A percentile compares a stretch with the other conserved stretches of the same genome.
These are phyloP conservation scores for Dipodomys merriami DNA, from an alignment of 2,113 vertebrate genomes.

Conservation along the genomic window DNA sequence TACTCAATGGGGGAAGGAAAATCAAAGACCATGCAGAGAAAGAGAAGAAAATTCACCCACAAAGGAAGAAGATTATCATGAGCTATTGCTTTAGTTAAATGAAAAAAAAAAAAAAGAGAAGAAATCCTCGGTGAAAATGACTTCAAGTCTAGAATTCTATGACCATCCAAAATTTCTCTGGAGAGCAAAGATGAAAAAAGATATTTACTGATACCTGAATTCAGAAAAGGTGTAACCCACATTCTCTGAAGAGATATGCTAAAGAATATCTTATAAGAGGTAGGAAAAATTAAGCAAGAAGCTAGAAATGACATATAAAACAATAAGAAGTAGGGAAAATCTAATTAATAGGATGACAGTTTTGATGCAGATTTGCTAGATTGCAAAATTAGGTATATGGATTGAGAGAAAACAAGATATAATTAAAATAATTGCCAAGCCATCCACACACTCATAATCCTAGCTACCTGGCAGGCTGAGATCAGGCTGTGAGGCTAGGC, in stretches of 20 bases:
- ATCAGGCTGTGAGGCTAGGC: too few species aligned
- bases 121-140: conserved; percentile 16
- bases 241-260: background rate
- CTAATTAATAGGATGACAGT: background rate
- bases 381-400: background rate
- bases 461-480: too few species aligned
- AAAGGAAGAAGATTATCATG: background rate
- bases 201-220: background rate
- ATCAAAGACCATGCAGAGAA: background rate
- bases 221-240: background rate
- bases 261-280: background rate
- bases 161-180: conserved; percentile 14
- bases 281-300: background rate
- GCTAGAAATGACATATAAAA: background rate
- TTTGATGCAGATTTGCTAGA: background rate
- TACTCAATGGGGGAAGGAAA: background rate
- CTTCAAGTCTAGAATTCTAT: conserved; percentile 32
- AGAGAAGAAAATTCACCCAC: background rate
- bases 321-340: background rate
- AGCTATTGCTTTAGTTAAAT: background rate
- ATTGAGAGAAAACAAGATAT: background rate
- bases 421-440: background rate
- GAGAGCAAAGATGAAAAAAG: background rate
- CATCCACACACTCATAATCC: too few species aligned
- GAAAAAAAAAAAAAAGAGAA: conserved; percentile 23